Conservation (phyloP, 2,888 invertebrate species). For the Encarsia formosa region DNA sequence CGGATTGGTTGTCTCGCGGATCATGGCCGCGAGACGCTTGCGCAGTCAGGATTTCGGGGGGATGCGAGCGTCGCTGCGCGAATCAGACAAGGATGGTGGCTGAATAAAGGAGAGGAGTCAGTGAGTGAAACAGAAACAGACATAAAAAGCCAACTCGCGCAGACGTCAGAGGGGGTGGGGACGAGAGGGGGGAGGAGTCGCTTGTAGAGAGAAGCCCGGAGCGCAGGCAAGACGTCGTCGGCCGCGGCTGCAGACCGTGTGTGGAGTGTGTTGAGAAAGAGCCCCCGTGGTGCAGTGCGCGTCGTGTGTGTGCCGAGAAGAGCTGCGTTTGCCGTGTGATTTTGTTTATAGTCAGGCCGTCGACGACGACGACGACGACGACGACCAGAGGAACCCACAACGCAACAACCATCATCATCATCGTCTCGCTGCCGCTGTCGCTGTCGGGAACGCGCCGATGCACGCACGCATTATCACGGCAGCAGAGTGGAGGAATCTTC, state of each 20-base stretch:
- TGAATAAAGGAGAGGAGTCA: too few species aligned
- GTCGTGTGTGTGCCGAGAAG: conserved; percentile 15
- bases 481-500: too few species aligned
- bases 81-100: not conserved
- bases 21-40: not conserved
- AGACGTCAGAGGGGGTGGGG: not conserved
- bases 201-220: not conserved
- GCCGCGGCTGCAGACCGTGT: conserved; percentile 23
- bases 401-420: too few species aligned
- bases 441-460: not conserved
- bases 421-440: conserved; percentile 1
- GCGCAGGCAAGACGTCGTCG: conserved; percentile 35
- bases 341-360: too few species aligned
- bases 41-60: not conserved
- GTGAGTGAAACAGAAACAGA: too few species aligned
- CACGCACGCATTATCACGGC: too few species aligned
- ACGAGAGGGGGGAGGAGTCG: not conserved
- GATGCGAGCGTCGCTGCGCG: not conserved
- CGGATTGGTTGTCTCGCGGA: not conserved
- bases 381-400: not conserved
- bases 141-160: too few species aligned
- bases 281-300: too few species aligned
- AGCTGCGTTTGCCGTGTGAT: conserved; percentile 10
- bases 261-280: conserved; percentile 21
- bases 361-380: conserved; percentile 1